phyloP scores from a whole-genome alignment of 2,113 vertebrate species.

The Scartelaos histophorus region DNA sequence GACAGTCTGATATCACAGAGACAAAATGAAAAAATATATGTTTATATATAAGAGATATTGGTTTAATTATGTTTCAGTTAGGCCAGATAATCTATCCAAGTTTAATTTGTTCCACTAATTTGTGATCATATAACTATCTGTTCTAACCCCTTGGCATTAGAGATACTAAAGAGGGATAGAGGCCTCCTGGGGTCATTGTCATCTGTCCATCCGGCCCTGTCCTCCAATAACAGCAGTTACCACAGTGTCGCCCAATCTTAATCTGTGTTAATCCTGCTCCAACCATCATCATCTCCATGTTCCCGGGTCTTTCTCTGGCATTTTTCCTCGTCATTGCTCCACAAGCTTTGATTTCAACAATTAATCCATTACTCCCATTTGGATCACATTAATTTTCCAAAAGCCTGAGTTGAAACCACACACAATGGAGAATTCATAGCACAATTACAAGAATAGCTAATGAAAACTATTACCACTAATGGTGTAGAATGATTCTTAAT shows the following conservation, averaged over 20 bases:
- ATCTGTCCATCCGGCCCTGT: conserved; percentile 48
- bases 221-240: conserved; percentile 23
- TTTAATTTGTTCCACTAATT: background rate
- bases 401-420: conserved; percentile 1
- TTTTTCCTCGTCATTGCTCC: conserved; percentile 27
- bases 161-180: background rate
- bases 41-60: no score
- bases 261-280: conserved; percentile 69
- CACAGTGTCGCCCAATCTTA: conserved; percentile 70
- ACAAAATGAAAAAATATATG: no score
- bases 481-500: background rate
- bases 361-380: background rate
- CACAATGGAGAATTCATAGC: background rate
- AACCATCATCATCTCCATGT: conserved; percentile 36
- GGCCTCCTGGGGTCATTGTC: conserved; percentile 55
- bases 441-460: background rate
- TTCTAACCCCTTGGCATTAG: background rate
- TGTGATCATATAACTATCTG: background rate
- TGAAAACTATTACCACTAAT: background rate
- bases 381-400: background rate
- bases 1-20: no score
- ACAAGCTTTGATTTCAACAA: conserved; percentile 17
- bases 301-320: conserved; percentile 40
- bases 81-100: background rate
- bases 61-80: no score